Percentiles rank a stretch among this genome's conserved stretches.
Conservation (phyloP, 2,113 vertebrate genomes). For the Aegithalos caudatus region DNA sequence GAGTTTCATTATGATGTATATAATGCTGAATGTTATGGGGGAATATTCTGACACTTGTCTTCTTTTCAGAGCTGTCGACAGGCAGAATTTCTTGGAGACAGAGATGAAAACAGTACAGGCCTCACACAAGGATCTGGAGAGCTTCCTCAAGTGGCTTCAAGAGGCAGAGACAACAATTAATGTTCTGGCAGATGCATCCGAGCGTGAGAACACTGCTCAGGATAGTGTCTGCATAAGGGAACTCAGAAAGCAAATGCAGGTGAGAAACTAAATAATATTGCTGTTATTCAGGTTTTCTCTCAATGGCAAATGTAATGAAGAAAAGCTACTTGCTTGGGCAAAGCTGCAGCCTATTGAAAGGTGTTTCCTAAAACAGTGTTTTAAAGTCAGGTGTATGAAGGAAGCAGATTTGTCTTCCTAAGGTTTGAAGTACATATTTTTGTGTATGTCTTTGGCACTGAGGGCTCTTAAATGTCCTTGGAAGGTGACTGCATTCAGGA, state of each 20-base stretch:
- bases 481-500: neutral
- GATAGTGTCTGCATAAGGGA: slow-evolving; percentile 77
- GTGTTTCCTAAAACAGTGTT: neutral
- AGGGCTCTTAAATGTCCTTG: neutral
- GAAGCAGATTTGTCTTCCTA: neutral
- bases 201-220: slow-evolving; percentile 83
- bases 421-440: neutral
- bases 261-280: slow-evolving; percentile 55
- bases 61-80: slow-evolving; percentile 80
- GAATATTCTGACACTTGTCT: neutral
- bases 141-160: slow-evolving; percentile 92
- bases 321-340: neutral
- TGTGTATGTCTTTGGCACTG: neutral
- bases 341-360: neutral
- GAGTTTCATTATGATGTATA: neutral
- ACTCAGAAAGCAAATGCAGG: slow-evolving; percentile 85
- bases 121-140: slow-evolving; percentile 87
- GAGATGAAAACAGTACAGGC: slow-evolving; percentile 85
- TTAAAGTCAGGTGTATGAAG: neutral
- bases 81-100: slow-evolving; percentile 81
- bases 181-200: slow-evolving; percentile 85
- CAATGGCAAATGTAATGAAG: neutral
- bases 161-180: slow-evolving; percentile 91
- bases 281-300: neutral
- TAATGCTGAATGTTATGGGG: neutral